Base-by-base conservation (phyloP, 2,888 invertebrate species). In the Linyphia triangularis region DNA sequence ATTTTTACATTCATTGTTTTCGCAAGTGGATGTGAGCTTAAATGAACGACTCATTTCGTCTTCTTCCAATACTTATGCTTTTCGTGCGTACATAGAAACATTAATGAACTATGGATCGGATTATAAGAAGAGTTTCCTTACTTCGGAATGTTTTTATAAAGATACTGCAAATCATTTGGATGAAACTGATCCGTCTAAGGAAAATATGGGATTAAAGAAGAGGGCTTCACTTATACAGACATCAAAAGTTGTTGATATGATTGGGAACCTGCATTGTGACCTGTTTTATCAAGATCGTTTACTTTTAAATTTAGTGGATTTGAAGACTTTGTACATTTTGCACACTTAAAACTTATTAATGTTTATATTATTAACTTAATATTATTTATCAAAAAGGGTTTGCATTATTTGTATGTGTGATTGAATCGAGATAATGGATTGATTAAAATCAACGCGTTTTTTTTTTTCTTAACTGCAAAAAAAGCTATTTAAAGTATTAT, bases 1-100 rank as follows among this genome's bases (percentile, higher is more conserved):
- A 24, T 88, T 88, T 82, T 9, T 69, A n/a, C 88, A 75, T 75
- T 28, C 81, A 5, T 10, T 70, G 3, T 88, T 88, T 51, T 59
- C 75, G n/a, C 82, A 82, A 69, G 57, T 88, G 16, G 88, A 88
- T 69, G 43, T 77, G 1, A 69, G 67, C 13, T 77, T 82, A 19
- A 88, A 88, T 30, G 82, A 75, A 16, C 0, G 75, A 19, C 16
- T 67, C 0, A 51, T 88, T 16, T 88, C 75, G 0, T 57, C 65
- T 4, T 57, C 61, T 5, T 33, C 10, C 13, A 78, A 85, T 33
- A 59, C 61, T 6, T 78, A 78, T 37, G 70, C 70, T 3, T 78
- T 61, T 22, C 19, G 61, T 16, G 70, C 57, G 4, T 72, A 65
- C 22, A 72, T 86, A n/a, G 79, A 86, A 51, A 72, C 72, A 13